A percentile compares a stretch with the other conserved stretches of the same genome.
Evolutionary conservation across 2,888 invertebrate species (phyloP).

Genomic region (Thecocarcelia acutangulata): DNA sequence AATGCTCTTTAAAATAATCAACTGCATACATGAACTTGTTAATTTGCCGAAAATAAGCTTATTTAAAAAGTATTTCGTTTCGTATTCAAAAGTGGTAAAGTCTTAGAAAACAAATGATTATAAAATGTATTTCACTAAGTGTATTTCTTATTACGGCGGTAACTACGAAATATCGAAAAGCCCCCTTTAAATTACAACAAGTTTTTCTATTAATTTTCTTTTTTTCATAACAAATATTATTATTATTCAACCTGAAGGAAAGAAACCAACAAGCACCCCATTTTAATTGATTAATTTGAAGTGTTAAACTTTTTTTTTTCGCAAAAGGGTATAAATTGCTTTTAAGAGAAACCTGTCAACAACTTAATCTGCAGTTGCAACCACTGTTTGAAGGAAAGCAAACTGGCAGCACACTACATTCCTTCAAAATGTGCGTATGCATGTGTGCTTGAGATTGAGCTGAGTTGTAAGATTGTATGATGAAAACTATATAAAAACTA

Average conservation of each 20-base stretch:
- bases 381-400: conserved; percentile 27
- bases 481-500: conserved; percentile 18
- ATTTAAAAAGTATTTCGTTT: too few species aligned
- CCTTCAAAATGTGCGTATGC: conserved; percentile 1
- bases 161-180: neutral
- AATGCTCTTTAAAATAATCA: too few species aligned
- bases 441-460: neutral
- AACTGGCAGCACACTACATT: conserved; percentile 27
- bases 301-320: conserved; percentile 22
- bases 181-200: neutral
- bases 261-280: neutral
- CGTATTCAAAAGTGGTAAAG: neutral
- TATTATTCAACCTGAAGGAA: neutral
- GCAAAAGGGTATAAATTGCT: conserved; percentile 2
- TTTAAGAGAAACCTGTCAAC: conserved; percentile 29
- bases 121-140: too few species aligned
- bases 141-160: too few species aligned
- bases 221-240: neutral
- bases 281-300: conserved; percentile 34
- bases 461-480: neutral
- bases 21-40: too few species aligned
- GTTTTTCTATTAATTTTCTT: neutral
- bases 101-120: too few species aligned
- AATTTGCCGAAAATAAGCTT: too few species aligned
- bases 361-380: conserved; percentile 30